Conservation (phyloP, 2,113 vertebrate genomes). For the Pterophyllum scalare region DNA sequence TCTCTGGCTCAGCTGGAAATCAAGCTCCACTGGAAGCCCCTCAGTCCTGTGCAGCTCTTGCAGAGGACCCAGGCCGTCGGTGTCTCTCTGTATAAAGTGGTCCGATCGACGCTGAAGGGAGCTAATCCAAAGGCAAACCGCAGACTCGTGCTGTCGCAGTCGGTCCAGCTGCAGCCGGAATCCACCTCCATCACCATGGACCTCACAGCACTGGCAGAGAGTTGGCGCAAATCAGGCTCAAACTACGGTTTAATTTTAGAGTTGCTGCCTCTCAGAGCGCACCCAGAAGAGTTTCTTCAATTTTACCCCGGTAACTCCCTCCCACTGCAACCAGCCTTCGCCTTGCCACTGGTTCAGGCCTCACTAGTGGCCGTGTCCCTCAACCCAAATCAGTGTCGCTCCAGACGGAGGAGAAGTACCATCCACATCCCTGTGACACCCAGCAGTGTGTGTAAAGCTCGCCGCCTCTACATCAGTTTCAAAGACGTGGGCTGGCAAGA, state of each 20-base stretch:
- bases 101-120: slow-evolving; percentile 62
- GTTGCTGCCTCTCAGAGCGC: slow-evolving; percentile 56
- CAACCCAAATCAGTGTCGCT: slow-evolving; percentile 81
- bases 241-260: slow-evolving; percentile 82
- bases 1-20: slow-evolving; percentile 88
- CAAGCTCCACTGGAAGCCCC: slow-evolving; percentile 76
- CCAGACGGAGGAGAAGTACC: slow-evolving; percentile 74
- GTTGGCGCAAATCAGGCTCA: slow-evolving; percentile 64
- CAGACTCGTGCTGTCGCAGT: slow-evolving; percentile 80
- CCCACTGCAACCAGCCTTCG: not conserved
- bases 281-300: slow-evolving; percentile 19
- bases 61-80: slow-evolving; percentile 61
- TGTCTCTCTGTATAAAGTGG: slow-evolving; percentile 79
- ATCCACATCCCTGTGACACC: slow-evolving; percentile 38
- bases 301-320: slow-evolving; percentile 34
- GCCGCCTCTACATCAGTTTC: slow-evolving; percentile 92
- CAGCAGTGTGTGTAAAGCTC: slow-evolving; percentile 86
- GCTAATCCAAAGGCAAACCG: slow-evolving; percentile 40
- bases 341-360: slow-evolving; percentile 68
- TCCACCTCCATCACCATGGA: slow-evolving; percentile 80
- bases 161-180: slow-evolving; percentile 70
- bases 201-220: slow-evolving; percentile 77
- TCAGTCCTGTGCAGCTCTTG: slow-evolving; percentile 24
- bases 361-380: slow-evolving; percentile 87
- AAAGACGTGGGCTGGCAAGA: slow-evolving; percentile 95